Evolutionary conservation across 2,888 invertebrate species (phyloP), one percentile per base, ranked within the genome.

Genomic region (Drosophila bunnanda): DNA sequence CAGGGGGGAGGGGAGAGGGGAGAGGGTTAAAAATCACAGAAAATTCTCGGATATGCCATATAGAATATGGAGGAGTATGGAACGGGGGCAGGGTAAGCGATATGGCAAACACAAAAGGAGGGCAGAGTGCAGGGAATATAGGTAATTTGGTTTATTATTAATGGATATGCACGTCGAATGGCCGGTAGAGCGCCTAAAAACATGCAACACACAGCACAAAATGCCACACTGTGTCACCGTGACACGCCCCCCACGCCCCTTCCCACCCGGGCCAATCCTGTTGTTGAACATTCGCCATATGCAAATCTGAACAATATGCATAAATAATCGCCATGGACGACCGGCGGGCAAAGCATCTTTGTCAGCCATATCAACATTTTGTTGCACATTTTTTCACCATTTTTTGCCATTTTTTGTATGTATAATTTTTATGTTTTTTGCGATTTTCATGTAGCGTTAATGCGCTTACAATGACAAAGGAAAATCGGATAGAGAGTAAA

Each of bases 241-340:
- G 72, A 46, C 62, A 62, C 55, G 41, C 34, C 43, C 5, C 17
- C 8, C 2, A 9, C 32, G 2, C 30, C 25, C 36, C 12, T n/a
- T n/a, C 2, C 15, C 28, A 2, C n/a, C 15, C n/a, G 7, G 30
- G 38, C 9, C 43, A 61, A 61, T 64, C 30, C 65, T 50, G 38
- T 52, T 72, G 48, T 41, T 54, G 57, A 54, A 73, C 73, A 50
- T 59, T 55, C 54, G 59, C 73, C 73, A 74, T 67, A 66, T 74
- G 73, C 73, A 75, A 74, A 74, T 74, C 75, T 52, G 58, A 55
- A 66, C 75, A 75, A 73, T 73, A 67, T 73, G 72, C 72, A 73
- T 73, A 73, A 74, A 73, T 73, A 75, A 74, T 73, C 69, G 48
- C 54, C 48, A 66, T 13, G 50, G 60, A 25, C 54, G 53, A 54